Conservation (phyloP, 2,888 invertebrate species). For the Drosophila mimetica region DNA sequence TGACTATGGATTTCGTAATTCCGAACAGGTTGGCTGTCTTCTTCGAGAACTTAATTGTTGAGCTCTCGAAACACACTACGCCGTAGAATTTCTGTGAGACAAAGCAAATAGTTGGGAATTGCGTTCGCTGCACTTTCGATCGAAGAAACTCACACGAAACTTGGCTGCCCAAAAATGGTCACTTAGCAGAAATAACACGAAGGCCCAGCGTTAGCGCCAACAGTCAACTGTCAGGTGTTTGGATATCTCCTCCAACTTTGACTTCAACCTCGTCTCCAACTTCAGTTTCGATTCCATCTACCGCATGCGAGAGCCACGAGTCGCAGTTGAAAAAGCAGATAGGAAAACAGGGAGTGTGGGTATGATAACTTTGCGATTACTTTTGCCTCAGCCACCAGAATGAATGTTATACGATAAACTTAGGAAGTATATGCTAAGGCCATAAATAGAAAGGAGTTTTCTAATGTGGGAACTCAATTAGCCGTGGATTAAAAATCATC, state of each 20-base stretch:
- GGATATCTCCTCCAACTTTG: slow-evolving; percentile 48
- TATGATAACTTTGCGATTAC: slow-evolving; percentile 37
- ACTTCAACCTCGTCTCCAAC: slow-evolving; percentile 13
- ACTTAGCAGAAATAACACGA: slow-evolving; percentile 47
- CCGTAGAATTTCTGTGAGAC: slow-evolving; percentile 20
- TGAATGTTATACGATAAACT: slow-evolving; percentile 38
- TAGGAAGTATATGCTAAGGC: slow-evolving; percentile 11
- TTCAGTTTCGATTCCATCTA: slow-evolving; percentile 1
- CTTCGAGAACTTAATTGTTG: slow-evolving; percentile 46
- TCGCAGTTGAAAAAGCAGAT: slow-evolving; percentile 32
- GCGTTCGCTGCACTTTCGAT: slow-evolving; percentile 46
- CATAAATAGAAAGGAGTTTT: slow-evolving; percentile 32
- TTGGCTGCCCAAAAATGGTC: slow-evolving; percentile 73
- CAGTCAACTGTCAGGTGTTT: slow-evolving; percentile 76
- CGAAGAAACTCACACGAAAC: slow-evolving; percentile 37
- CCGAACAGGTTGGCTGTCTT: slow-evolving; percentile 25
- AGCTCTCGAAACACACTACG: slow-evolving; percentile 26
- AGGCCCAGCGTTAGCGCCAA: slow-evolving; percentile 60
- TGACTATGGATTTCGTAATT: slow-evolving; percentile 16
- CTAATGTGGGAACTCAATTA: slow-evolving; percentile 43
- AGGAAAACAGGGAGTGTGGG: slow-evolving; percentile 34
- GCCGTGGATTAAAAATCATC: slow-evolving; percentile 1
- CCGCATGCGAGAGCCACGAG: slow-evolving; percentile 61
- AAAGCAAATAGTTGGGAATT: slow-evolving; percentile 29
- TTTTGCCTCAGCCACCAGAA: slow-evolving; percentile 18